Evolutionary conservation across 2,113 vertebrate species (phyloP).

Genomic region (Neodontobutis hainanensis): DNA sequence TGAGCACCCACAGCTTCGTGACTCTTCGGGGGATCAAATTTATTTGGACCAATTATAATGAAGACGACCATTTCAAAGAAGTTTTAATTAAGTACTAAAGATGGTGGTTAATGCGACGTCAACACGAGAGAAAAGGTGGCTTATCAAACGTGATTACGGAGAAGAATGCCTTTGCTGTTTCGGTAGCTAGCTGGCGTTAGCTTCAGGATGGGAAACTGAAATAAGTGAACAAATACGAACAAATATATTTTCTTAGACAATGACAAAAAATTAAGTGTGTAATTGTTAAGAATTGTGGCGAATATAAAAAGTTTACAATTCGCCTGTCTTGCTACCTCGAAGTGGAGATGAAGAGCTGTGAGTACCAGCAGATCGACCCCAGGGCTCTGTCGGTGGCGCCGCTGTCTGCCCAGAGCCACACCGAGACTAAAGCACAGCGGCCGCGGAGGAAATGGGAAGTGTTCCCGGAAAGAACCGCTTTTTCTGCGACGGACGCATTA

Average conservation of each 20-base stretch:
- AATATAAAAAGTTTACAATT: conserved; percentile 1
- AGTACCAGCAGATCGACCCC: conserved; percentile 90
- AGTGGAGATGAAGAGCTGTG: conserved; percentile 82
- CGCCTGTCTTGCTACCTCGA: conserved; percentile 45
- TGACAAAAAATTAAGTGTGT: conserved; percentile 20
- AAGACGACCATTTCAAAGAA: neutral
- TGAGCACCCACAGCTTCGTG: neutral
- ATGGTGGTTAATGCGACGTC: conserved; percentile 36
- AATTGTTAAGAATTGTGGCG: conserved; percentile 1
- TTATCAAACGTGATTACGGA: conserved; percentile 23
- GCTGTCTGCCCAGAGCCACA: conserved; percentile 61
- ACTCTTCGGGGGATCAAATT: neutral
- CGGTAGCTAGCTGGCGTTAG: conserved; percentile 54
- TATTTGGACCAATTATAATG: neutral
- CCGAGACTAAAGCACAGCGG: conserved; percentile 56
- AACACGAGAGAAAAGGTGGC: neutral
- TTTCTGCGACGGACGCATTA: conserved; percentile 89
- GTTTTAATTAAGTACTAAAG: conserved; percentile 18
- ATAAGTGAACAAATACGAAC: neutral
- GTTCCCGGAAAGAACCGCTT: conserved; percentile 91
- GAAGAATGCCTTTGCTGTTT: conserved; percentile 29
- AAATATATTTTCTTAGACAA: conserved; percentile 9
- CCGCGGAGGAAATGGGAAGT: conserved; percentile 88
- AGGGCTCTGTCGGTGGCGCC: conserved; percentile 71
- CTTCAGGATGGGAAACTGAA: conserved; percentile 53